phyloP scores from a whole-genome alignment of 2,888 invertebrate genomes.

The Ariolimax columbianus region DNA sequence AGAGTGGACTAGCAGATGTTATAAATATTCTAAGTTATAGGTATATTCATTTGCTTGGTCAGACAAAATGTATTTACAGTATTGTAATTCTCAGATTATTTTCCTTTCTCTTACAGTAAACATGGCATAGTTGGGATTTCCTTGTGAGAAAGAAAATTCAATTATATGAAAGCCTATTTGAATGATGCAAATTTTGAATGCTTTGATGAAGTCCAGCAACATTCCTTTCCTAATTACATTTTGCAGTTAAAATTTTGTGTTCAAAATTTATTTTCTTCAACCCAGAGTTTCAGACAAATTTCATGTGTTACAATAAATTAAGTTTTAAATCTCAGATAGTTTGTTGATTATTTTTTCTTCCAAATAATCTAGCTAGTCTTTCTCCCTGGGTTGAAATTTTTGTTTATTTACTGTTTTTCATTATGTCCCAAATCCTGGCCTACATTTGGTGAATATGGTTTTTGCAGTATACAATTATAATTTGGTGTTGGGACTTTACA shows the following conservation, averaged over 20 bases:
- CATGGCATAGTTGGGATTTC: slow-evolving; percentile 33
- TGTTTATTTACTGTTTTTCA: neutral
- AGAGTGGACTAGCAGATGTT: neutral
- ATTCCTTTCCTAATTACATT: neutral
- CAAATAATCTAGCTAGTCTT: neutral
- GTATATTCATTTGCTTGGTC: neutral
- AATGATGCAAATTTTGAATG: slow-evolving; percentile 12
- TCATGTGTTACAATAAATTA: neutral
- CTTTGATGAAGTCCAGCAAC: slow-evolving; percentile 21
- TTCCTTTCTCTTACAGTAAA: slow-evolving; percentile 27
- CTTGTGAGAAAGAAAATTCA: slow-evolving; percentile 39
- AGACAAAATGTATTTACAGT: neutral
- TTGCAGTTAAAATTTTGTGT: neutral
- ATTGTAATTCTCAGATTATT: neutral
- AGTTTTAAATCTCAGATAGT: neutral
- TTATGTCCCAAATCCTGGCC: neutral
- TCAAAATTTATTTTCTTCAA: neutral
- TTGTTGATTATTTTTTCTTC: neutral
- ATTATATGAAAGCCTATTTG: slow-evolving; percentile 28
- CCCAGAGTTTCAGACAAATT: neutral
- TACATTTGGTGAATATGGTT: neutral
- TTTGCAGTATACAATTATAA: neutral
- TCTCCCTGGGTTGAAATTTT: neutral
- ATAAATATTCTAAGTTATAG: neutral
- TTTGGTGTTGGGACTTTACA: slow-evolving; percentile 5